Conservation (phyloP, 1,140 invertebrate genomes). For the Neuroterus valhalla region DNA sequence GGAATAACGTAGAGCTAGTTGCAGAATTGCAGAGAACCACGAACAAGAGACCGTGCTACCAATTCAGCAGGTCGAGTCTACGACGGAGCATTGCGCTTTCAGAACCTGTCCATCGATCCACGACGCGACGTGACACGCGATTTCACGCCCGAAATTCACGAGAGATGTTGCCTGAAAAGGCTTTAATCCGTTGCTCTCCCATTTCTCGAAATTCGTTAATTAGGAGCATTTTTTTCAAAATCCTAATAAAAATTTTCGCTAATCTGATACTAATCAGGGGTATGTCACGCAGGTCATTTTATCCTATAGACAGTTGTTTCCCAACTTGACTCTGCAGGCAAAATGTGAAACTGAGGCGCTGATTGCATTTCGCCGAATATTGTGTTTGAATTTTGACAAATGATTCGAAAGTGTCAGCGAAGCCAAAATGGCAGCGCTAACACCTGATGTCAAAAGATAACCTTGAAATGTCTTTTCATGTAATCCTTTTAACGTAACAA, state of each 20-base stretch:
- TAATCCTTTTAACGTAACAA: too few relatives aligned
- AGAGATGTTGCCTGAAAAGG: background rate
- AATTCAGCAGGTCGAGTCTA: slow-evolving; percentile 23
- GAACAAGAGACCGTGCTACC: background rate
- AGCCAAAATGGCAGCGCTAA: too few relatives aligned
- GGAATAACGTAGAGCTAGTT: background rate
- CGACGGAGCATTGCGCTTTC: slow-evolving; percentile 26
- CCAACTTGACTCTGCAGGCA: too few relatives aligned
- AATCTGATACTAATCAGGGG: too few relatives aligned
- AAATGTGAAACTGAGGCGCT: too few relatives aligned
- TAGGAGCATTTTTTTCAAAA: background rate
- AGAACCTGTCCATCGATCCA: slow-evolving; percentile 27
- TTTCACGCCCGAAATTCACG: slow-evolving; percentile 9
- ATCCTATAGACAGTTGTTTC: too few relatives aligned
- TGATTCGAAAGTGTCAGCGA: too few relatives aligned
- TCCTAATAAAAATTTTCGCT: background rate
- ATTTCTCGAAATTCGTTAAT: background rate
- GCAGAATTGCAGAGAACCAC: slow-evolving; percentile 26
- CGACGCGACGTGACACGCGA: slow-evolving; percentile 24
- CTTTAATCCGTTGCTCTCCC: background rate
- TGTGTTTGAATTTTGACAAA: too few relatives aligned
- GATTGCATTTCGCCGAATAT: too few relatives aligned
- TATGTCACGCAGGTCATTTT: too few relatives aligned
- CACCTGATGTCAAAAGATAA: too few relatives aligned
- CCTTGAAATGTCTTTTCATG: too few relatives aligned